These are phyloP conservation scores for Chrysolina americana DNA, from an alignment of 2,888 invertebrate genomes.

Conservation along the genomic window DNA sequence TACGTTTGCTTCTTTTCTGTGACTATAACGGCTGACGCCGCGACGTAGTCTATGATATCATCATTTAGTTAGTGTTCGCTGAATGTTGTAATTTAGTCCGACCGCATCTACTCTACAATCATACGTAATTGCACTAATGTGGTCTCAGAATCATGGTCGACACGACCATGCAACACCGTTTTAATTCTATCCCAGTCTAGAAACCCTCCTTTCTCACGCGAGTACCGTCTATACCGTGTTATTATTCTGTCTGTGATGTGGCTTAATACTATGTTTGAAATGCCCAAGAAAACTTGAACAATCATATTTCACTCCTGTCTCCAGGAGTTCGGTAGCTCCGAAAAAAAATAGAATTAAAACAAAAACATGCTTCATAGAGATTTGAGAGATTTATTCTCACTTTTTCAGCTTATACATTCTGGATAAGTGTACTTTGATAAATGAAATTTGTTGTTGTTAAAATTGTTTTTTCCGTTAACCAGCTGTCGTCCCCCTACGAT, in stretches of 20 bases:
- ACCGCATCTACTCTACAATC: constrained; percentile 39
- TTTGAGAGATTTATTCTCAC: too few species aligned
- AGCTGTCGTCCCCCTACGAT: too few species aligned
- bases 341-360: neutral
- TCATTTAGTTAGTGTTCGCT: constrained; percentile 39
- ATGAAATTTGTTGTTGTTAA: too few species aligned
- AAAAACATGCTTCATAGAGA: too few species aligned
- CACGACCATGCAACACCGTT: constrained; percentile 30
- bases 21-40: neutral
- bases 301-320: constrained; percentile 5
- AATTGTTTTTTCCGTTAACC: too few species aligned
- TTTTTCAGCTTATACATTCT: too few species aligned
- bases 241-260: constrained; percentile 28
- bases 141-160: constrained; percentile 36
- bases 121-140: constrained; percentile 40
- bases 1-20: neutral
- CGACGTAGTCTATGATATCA: constrained; percentile 38
- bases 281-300: constrained; percentile 24
- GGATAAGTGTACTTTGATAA: too few species aligned
- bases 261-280: constrained; percentile 20
- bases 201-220: constrained; percentile 22
- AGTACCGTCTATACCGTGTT: constrained; percentile 14
- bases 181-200: constrained; percentile 28
- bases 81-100: constrained; percentile 40
- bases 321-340: neutral